Evolutionary conservation across 2,113 vertebrate species (phyloP), one percentile per base, ranked within the genome.

Genomic region (Dipodomys stephensi): DNA sequence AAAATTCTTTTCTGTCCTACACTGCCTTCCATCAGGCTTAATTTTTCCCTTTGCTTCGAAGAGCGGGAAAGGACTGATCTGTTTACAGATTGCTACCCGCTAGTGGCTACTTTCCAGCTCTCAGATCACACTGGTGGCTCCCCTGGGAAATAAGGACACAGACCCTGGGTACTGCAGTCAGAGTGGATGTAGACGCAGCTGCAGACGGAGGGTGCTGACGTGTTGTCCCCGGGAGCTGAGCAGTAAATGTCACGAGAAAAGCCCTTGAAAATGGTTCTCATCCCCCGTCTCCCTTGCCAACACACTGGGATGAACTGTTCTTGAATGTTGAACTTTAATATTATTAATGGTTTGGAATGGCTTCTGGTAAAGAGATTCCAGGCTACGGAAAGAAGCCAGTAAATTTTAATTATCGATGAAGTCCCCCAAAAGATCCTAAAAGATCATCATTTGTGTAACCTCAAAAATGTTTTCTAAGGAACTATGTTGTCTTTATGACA

Each of bases 211-310:
- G 44, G 80, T 39, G 16, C 35, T 95, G 96, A 93, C 11, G 6
- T 46, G 19, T 49, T 35, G 46, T 82, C 18, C 71, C 25, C 0
- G 2, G 44, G 93, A 92, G n/a, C 62, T 74, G 46, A 92, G 67
- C 74, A 35, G 78, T 76, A 82, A 93, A 96, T 94, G 79, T 95
- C 96, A 90, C 49, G 46, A 96, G 78, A 87, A 92, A 74, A 60
- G 18, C 49, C 86, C 93, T 82, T 35, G 57, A 65, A 77, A 91
- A 83, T 9, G 35, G 60, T 95, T 97, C 74, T 85, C 94, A 94
- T 27, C 1, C 0, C 64, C 44, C 7, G 49, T 95, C 62, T 83
- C 39, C 72, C 39, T 80, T 12, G 0, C 86, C 35, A 27, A 22
- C 85, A 39, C 62, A 3, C 32, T 22, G 35, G 46, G 94, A 93